Conservation (phyloP, 2,888 invertebrate genomes). For the Pandemis heparana region DNA sequence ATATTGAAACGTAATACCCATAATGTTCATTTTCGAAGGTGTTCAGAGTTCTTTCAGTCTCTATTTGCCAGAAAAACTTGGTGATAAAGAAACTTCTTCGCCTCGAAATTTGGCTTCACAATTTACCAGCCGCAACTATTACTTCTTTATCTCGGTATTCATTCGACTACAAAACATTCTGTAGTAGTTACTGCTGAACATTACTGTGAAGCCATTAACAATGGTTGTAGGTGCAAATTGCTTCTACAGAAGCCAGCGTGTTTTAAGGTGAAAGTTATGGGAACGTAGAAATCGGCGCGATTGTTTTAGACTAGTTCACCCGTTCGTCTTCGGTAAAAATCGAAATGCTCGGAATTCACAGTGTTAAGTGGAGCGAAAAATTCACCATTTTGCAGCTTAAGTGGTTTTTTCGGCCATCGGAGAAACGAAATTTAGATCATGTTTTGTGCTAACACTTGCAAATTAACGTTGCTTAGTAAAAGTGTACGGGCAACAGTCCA, state of each 20-base stretch:
- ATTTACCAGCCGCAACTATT: neutral
- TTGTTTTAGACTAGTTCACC: constrained; percentile 43
- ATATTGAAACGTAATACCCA: no score
- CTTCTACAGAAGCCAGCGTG: constrained; percentile 57
- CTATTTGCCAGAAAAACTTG: neutral
- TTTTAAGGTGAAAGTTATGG: constrained; percentile 73
- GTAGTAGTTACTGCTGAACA: constrained; percentile 21
- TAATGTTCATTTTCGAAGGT: neutral
- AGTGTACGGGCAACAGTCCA: neutral
- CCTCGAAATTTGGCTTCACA: neutral
- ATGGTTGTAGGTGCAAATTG: constrained; percentile 67
- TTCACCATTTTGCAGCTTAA: constrained; percentile 51
- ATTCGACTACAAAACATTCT: constrained; percentile 19
- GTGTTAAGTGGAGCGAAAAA: constrained; percentile 64
- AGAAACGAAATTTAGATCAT: constrained; percentile 12
- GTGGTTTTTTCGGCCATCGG: constrained; percentile 29
- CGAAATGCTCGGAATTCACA: constrained; percentile 50
- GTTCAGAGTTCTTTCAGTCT: neutral
- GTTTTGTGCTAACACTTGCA: constrained; percentile 4
- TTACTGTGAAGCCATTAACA: constrained; percentile 57
- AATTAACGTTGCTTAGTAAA: neutral
- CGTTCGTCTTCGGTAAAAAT: constrained; percentile 43
- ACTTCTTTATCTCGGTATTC: neutral
- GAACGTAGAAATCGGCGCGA: constrained; percentile 70
- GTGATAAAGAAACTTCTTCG: neutral